Conservation (phyloP, 2,888 invertebrate genomes). For the Actias luna region DNA sequence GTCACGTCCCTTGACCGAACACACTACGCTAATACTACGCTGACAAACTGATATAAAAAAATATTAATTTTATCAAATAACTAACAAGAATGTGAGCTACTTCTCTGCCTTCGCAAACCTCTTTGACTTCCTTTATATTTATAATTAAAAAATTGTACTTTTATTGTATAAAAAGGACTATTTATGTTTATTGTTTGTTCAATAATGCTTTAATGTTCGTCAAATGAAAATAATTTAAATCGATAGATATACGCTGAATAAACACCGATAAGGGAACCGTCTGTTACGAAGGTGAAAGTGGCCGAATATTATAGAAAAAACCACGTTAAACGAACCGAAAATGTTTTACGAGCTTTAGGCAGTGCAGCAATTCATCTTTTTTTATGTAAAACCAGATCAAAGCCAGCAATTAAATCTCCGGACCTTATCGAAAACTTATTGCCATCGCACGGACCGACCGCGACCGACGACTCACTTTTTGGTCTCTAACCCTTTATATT, state of each 20-base stretch:
- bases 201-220: slow-evolving; percentile 41
- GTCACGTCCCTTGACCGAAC: too few species aligned
- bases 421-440: slow-evolving; percentile 81
- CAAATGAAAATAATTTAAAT: slow-evolving; percentile 41
- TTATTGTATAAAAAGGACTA: background rate
- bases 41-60: too few species aligned
- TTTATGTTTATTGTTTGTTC: background rate
- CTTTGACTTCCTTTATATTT: background rate
- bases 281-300: slow-evolving; percentile 73
- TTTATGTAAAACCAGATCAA: slow-evolving; percentile 81
- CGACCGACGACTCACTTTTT: slow-evolving; percentile 78
- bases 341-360: slow-evolving; percentile 73
- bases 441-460: slow-evolving; percentile 74
- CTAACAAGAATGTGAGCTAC: background rate
- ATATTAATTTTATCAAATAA: too few species aligned
- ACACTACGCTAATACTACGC: too few species aligned
- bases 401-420: slow-evolving; percentile 81
- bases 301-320: slow-evolving; percentile 67
- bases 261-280: slow-evolving; percentile 49
- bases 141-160: background rate
- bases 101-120: background rate
- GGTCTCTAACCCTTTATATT: slow-evolving; percentile 78
- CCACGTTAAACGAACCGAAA: slow-evolving; percentile 63
- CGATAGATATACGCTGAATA: slow-evolving; percentile 62
- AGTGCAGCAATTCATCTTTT: slow-evolving; percentile 75